Evolutionary conservation across 2,113 vertebrate genomes (phyloP).

Genomic region (Delphinapterus leucas): DNA sequence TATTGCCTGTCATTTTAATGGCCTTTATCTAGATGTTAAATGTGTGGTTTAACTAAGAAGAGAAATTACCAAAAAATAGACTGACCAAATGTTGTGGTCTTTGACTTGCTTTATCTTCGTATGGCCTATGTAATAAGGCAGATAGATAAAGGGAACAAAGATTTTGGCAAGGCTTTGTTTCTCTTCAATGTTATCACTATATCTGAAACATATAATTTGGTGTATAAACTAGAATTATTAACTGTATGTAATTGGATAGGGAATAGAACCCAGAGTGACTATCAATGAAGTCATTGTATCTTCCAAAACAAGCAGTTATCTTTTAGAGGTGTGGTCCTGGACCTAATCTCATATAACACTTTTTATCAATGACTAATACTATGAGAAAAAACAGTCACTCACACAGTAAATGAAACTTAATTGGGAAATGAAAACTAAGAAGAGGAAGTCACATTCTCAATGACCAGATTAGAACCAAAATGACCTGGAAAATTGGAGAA

Average conservation of each 20-base stretch:
- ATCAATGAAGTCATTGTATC: background rate
- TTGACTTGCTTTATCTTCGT: conserved; percentile 23
- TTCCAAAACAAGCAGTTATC: conserved; percentile 10
- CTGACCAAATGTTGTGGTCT: conserved; percentile 45
- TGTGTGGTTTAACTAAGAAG: background rate
- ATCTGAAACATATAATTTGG: background rate
- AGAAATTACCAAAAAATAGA: conserved; percentile 42
- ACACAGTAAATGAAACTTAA: conserved; percentile 55
- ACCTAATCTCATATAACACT: background rate
- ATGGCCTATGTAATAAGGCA: background rate
- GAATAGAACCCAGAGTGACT: background rate
- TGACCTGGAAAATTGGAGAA: conserved; percentile 63
- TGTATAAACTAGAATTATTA: conserved; percentile 11
- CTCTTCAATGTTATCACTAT: conserved; percentile 15
- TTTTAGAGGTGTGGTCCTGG: conserved; percentile 32
- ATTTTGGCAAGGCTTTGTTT: conserved; percentile 49
- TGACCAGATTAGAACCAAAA: conserved; percentile 65
- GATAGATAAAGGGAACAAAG: conserved; percentile 48
- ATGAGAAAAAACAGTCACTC: conserved; percentile 49
- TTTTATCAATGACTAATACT: conserved; percentile 73
- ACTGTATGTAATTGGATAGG: background rate
- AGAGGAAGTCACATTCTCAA: conserved; percentile 72
- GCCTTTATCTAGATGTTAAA: conserved; percentile 9
- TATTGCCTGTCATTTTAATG: background rate
- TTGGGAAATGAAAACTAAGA: conserved; percentile 68